Evolutionary conservation across 2,888 invertebrate species (phyloP), one percentile per base, ranked within the genome.

Genomic region (Phasia obesa): DNA sequence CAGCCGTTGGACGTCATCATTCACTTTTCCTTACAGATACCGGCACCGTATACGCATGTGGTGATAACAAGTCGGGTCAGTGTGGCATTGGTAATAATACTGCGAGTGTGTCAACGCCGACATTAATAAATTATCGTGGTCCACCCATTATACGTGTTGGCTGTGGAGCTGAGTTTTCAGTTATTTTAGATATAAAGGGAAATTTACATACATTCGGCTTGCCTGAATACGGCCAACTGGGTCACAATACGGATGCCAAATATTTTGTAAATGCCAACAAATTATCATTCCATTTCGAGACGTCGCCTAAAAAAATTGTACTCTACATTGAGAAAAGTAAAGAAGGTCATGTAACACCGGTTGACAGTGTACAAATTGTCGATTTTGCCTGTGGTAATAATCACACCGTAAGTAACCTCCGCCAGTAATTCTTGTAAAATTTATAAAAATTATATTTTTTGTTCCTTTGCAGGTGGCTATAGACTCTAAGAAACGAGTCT

Each of bases 171-270:
- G 98, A 98, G 86, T 98, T 98, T 91, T 97, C 97, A 6, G 95
- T 97, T 92, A 96, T 98, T 69, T 92, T 98, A 60, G 98, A 98
- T 90, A 94, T 96, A 85, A 96, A 96, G 88, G 98, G 98, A 3
- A 95, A 95, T 75, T 92, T 98, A 64, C 97, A 97, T 90, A 96
- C 97, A 0, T 98, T 98, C 89, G 98, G 98, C 0, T 93, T 96
- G 87, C 98, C 98, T 0, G 98, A 98, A 88, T 97, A 96, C 89
- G 98, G 98, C 0, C 98, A 97, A 87, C 91, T 98, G 60, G 97
- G 98, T 25, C 98, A 98, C 91, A 98, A 98, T 90, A 97, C 97
- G 0, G 98, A 98, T 90, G 98, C 98, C 23, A 97, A 98, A 90
- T 98, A 97, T 90, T 98, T 98, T 91, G 95, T 97, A 78, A 97